Evolutionary conservation across 2,113 vertebrate species (phyloP), one percentile per base, ranked within the genome.

Genomic region (Leuciscus idus): DNA sequence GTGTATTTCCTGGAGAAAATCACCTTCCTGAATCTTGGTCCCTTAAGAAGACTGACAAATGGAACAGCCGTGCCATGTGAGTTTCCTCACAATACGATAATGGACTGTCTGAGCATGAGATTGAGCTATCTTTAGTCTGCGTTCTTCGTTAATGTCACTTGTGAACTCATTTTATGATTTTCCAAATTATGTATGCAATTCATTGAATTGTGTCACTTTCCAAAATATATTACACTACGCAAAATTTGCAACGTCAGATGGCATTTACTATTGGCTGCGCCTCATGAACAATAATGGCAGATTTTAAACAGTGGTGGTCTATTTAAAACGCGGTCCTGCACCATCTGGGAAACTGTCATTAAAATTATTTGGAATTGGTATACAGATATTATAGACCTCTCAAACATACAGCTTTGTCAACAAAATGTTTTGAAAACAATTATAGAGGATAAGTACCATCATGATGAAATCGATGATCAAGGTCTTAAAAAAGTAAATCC

Each of bases 1-100:
- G 15, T 52, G 19, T 48, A 52, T 80, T 50, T 57, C 48, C 64
- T 73, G 21, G 21, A 80, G 64, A 73, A 84, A 81, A 73, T 75
- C 64, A 39, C 72, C 52, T 80, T 50, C 61, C 17, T 28, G 43
- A 74, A 85, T 59, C 2, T 55, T 30, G 59, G 61, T 59, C 76
- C 17, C 50, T 81, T 59, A 64, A 62, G 61, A 64, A 28, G 30
- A 30, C 15, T 68, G 21, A 55, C 36, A 10, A 52, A 85, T 19
- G 13, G 50, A 78, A 68, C 3, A 23, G 50, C 73, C 13, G 30
- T 43, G 23, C 52, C 26, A 59, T 84, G 17, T 23, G 52, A 62
- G 30, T 48, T 78, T 78, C 48, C 59, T 46, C 12, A 28, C 43
- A 30, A 48, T 33, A 26, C 1, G 26, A 19, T 75, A 74, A 84